Evolutionary conservation across 92 coral and sea anemone genomes (phyloP).

Genomic region (Epizoanthus fatuus): DNA sequence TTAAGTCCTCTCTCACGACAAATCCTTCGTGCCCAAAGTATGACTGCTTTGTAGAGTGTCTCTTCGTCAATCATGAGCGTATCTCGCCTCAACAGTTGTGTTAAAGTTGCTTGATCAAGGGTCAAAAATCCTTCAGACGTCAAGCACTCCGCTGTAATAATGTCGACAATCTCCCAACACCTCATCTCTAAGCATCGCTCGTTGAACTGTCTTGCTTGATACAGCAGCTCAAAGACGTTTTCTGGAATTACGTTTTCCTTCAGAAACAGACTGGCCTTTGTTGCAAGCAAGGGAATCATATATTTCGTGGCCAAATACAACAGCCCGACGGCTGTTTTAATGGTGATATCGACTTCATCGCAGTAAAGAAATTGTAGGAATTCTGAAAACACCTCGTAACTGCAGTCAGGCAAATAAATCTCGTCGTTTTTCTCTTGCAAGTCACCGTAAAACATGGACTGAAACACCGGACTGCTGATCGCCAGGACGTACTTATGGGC

Average conservation of each 20-base stretch:
- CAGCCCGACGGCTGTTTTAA: slow-evolving; percentile 46
- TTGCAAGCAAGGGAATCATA: slow-evolving; percentile 40
- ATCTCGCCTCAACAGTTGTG: slow-evolving; percentile 31
- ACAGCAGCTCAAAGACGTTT: slow-evolving; percentile 1
- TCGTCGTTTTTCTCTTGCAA: slow-evolving; percentile 52
- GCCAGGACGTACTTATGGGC: slow-evolving; percentile 60
- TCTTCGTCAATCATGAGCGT: slow-evolving; percentile 30
- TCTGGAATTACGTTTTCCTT: not conserved
- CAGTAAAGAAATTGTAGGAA: slow-evolving; percentile 42
- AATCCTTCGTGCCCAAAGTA: slow-evolving; percentile 26
- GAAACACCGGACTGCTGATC: slow-evolving; percentile 56
- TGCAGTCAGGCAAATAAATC: slow-evolving; percentile 54
- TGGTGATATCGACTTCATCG: slow-evolving; percentile 47
- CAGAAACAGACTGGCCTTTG: slow-evolving; percentile 2
- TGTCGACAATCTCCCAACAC: slow-evolving; percentile 4
- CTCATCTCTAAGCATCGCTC: not conserved
- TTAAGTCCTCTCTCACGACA: slow-evolving; percentile 12
- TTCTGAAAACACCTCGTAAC: slow-evolving; percentile 36
- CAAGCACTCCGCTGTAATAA: not conserved
- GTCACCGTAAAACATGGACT: slow-evolving; percentile 53
- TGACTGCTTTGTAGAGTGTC: slow-evolving; percentile 15
- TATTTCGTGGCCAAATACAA: slow-evolving; percentile 53
- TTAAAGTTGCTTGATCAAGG: slow-evolving; percentile 31
- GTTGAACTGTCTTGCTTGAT: not conserved
- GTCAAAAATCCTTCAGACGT: slow-evolving; percentile 17